Evolutionary conservation across 2,888 invertebrate genomes (phyloP), one percentile per base, ranked within the genome.

Genomic region (Xylota segnis): DNA sequence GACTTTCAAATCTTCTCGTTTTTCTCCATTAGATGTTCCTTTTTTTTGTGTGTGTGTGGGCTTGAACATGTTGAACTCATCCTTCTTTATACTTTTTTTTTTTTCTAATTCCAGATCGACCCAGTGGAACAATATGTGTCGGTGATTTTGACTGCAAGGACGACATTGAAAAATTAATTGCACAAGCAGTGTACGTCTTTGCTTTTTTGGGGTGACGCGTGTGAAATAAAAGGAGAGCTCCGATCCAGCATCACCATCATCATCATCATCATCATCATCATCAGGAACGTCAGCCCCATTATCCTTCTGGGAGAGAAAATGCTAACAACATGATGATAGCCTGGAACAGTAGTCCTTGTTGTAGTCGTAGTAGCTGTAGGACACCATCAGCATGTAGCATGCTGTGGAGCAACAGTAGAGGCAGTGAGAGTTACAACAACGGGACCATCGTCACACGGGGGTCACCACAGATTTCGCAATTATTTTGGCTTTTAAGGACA

Each of bases 401-500:
- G 72, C 65, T 75, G 70, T 84, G 84, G 87, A 77, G 74, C 77
- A 78, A 65, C 54, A 72, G 43, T 37, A 68, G 43, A 83, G 72
- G 59, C 77, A 75, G 68, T 76, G 56, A 43, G 43, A 82, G 71
- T 74, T 81, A 71, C 40, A 70, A 65, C 23, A 77, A 47, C 63
- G 66, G 71, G 54, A 43, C 82, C 81, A 58, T 81, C 2, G 63
- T 81, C 0, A 63, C 61, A 74, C 78, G 68, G 61, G 87, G 81
- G 76, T 87, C 87, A 86, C 87, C 88, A 74, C 83, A 75, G 54
- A 83, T 78, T 78, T 88, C 81, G 34, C 87, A 88, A 87, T 87
- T 87, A 83, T 87, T 87, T 84, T 88, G 88, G 88, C 88, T 90
- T 87, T 89, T 86, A 66, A 82, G 89, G 87, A 88, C 89, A 88